Percentiles rank a stretch among this genome's conserved stretches.
phyloP scores from a whole-genome alignment of 2,888 invertebrate genomes.

The Synanthedon tipuliformis region DNA sequence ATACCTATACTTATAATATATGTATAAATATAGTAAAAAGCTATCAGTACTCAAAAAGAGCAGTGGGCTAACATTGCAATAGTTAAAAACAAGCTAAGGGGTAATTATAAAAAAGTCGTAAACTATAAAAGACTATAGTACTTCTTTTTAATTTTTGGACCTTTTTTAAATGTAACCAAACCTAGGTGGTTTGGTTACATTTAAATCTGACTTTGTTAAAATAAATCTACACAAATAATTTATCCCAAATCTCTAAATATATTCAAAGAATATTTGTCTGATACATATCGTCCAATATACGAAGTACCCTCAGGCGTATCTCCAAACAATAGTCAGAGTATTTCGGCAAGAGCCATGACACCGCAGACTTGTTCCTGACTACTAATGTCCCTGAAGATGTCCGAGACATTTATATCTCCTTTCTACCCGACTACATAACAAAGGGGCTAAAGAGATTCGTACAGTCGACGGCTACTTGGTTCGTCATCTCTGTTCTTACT shows the following conservation, averaged over 20 bases:
- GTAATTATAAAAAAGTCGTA: too few relatives aligned
- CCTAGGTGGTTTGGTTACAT: too few relatives aligned
- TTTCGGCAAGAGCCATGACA: constrained; percentile 20
- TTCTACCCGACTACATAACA: constrained; percentile 27
- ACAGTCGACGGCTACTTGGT: constrained; percentile 6
- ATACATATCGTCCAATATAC: constrained; percentile 12
- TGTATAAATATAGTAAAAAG: too few relatives aligned
- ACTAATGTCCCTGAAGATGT: constrained; percentile 34
- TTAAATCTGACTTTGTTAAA: too few relatives aligned
- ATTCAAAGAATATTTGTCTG: neutral
- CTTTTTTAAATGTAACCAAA: too few relatives aligned
- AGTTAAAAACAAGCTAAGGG: too few relatives aligned
- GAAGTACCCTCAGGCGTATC: constrained; percentile 16
- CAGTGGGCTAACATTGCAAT: too few relatives aligned
- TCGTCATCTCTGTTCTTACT: neutral
- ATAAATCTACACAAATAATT: too few relatives aligned
- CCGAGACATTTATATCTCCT: constrained; percentile 40
- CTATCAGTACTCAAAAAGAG: too few relatives aligned
- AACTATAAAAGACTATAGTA: too few relatives aligned
- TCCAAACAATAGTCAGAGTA: constrained; percentile 25
- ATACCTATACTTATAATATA: too few relatives aligned
- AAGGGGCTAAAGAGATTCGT: constrained; percentile 18
- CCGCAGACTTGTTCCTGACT: constrained; percentile 26
- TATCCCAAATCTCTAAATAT: neutral
- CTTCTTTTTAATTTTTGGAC: too few relatives aligned